phyloP scores from a whole-genome alignment of 2,113 vertebrate species.

The Corvus hawaiiensis region DNA sequence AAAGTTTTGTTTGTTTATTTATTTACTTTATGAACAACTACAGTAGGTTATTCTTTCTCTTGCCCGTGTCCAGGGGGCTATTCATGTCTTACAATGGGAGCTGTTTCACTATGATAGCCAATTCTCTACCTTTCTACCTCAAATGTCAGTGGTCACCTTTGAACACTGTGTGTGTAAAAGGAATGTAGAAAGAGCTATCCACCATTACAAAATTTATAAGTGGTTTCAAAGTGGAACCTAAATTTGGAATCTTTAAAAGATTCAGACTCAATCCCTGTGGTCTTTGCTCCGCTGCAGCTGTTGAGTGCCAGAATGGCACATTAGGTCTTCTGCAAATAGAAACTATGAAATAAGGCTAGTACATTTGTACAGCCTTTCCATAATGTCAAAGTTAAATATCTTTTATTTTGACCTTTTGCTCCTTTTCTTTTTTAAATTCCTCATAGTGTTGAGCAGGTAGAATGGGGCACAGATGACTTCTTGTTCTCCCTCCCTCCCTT shows the following conservation, averaged over 20 bases:
- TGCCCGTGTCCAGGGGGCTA: fast-evolving
- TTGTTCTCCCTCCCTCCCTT: no score
- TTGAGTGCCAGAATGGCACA: not conserved
- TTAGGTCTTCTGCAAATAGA: not conserved
- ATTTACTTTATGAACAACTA: not conserved
- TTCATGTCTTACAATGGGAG: not conserved
- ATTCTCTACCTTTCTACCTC: not conserved
- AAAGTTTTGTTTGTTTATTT: not conserved
- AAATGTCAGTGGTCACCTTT: not conserved
- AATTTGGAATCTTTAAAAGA: not conserved
- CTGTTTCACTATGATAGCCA: not conserved
- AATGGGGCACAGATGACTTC: not conserved
- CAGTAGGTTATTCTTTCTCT: not conserved
- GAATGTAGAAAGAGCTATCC: not conserved
- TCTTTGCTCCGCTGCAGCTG: not conserved
- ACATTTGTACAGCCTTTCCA: not conserved
- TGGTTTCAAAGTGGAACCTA: not conserved
- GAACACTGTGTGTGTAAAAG: not conserved
- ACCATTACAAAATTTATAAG: not conserved
- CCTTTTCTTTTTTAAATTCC: not conserved
- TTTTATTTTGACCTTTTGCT: not conserved
- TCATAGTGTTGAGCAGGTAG: not conserved
- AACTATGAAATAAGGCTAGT: not conserved
- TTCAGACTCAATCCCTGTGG: not conserved
- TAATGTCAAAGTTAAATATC: not conserved